These are phyloP conservation scores for Triplophysa dalaica DNA, from an alignment of 2,113 vertebrate species.

Conservation along the genomic window DNA sequence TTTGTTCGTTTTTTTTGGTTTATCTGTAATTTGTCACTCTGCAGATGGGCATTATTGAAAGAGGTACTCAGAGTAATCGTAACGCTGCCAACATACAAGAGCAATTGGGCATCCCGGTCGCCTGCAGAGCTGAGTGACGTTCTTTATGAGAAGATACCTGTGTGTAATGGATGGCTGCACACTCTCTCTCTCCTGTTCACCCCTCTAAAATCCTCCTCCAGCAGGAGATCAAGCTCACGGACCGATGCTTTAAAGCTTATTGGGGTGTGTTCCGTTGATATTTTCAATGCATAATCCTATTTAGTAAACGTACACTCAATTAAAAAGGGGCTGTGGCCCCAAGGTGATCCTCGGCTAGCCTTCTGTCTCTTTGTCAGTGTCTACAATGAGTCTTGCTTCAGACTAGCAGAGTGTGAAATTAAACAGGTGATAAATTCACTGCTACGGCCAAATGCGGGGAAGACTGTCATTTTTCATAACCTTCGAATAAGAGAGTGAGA, in stretches of 20 bases:
- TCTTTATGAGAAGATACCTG: conserved; percentile 32
- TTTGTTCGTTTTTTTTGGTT: conserved; percentile 45
- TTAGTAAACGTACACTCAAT: conserved; percentile 73
- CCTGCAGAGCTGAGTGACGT: conserved; percentile 12
- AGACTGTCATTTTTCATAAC: conserved; percentile 76
- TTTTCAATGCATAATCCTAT: conserved; percentile 65
- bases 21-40: conserved; percentile 56
- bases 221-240: background rate
- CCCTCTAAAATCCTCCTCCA: conserved; percentile 16
- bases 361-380: conserved; percentile 71
- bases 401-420: conserved; percentile 77
- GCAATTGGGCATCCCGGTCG: conserved; percentile 43
- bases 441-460: conserved; percentile 64
- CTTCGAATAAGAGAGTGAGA: conserved; percentile 71
- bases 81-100: conserved; percentile 54
- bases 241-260: conserved; percentile 22
- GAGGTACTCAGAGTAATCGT: conserved; percentile 62
- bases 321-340: conserved; percentile 57
- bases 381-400: conserved; percentile 65
- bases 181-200: background rate
- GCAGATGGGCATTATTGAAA: conserved; percentile 33
- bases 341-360: conserved; percentile 65
- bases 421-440: conserved; percentile 78
- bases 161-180: conserved; percentile 55
- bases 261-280: conserved; percentile 44